phyloP scores from a whole-genome alignment of 2,113 vertebrate genomes.

The Panthera tigris region DNA sequence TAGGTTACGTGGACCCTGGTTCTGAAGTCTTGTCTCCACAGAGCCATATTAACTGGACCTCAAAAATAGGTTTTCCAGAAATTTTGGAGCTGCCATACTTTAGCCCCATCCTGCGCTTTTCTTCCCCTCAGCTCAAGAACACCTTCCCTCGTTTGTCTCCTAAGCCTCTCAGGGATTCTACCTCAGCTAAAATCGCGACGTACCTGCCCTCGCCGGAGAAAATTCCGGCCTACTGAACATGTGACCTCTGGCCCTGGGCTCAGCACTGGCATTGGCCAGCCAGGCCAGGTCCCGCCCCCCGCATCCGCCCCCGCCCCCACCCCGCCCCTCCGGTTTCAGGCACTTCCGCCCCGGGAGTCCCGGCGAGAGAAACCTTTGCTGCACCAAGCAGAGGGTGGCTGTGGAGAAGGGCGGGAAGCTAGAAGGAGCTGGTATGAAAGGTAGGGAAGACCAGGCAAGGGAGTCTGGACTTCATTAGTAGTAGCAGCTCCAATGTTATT shows the following conservation, averaged over 20 bases:
- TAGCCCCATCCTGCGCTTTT: fast-evolving
- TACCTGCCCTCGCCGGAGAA: fast-evolving
- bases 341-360: neutral
- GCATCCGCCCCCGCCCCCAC: neutral
- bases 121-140: neutral
- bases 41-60: neutral
- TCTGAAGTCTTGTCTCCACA: neutral
- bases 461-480: neutral
- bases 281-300: neutral
- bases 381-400: fast-evolving
- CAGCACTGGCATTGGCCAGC: conserved; percentile 6
- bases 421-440: neutral
- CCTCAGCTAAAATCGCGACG: neutral
- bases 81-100: neutral
- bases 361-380: fast-evolving
- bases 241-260: neutral
- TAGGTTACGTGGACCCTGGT: neutral
- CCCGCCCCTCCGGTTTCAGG: fast-evolving
- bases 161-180: fast-evolving
- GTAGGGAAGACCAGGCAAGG: no score
- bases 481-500: neutral
- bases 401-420: neutral
- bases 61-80: neutral
- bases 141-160: fast-evolving
- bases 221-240: neutral